Conservation (phyloP, 2,888 invertebrate species). For the Stegophylla sp. region DNA sequence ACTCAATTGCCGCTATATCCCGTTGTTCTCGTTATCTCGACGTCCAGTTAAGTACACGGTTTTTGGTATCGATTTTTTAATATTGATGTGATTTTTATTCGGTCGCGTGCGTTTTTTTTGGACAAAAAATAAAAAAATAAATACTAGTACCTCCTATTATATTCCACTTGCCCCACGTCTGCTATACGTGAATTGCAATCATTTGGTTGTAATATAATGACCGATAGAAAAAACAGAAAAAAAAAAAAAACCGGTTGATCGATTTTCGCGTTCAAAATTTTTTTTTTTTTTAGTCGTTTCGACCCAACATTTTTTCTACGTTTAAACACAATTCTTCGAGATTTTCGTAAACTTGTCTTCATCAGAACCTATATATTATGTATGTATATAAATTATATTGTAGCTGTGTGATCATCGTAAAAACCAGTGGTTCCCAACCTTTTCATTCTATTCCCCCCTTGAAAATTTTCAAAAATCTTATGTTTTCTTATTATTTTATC, state of each 20-base stretch:
- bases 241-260: constrained; percentile 42
- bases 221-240: not conserved
- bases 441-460: too few relatives aligned
- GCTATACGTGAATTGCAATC: not conserved
- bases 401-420: too few relatives aligned
- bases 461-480: too few relatives aligned
- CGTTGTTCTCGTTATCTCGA: not conserved
- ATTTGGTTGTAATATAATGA: constrained; percentile 36
- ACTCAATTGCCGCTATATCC: not conserved
- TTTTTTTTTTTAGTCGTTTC: not conserved
- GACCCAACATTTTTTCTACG: not conserved
- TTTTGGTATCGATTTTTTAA: constrained; percentile 9
- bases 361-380: too few relatives aligned
- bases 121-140: constrained; percentile 5
- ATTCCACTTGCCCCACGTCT: constrained; percentile 12
- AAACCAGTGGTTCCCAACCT: too few relatives aligned
- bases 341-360: not conserved
- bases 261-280: constrained; percentile 31
- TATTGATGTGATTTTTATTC: constrained; percentile 39
- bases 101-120: constrained; percentile 35
- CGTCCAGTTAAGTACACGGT: not conserved
- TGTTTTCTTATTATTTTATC: too few relatives aligned
- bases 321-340: constrained; percentile 6
- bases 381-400: too few relatives aligned
- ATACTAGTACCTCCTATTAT: constrained; percentile 9